Evolutionary conservation across 2,797 vertebrate species (phyloP).

Genomic region (Amblyraja radiata): DNA sequence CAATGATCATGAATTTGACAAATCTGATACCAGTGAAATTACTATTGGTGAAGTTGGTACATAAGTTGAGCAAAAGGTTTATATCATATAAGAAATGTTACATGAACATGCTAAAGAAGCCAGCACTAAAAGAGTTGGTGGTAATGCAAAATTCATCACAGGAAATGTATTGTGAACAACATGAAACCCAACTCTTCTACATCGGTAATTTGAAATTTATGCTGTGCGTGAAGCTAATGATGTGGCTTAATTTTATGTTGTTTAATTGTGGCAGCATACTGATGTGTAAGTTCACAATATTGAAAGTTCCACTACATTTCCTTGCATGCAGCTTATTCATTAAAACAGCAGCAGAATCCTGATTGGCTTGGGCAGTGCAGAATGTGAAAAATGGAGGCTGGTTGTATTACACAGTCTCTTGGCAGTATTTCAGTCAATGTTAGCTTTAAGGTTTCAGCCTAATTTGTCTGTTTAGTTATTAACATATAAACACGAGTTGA

Average conservation of each 20-base stretch:
- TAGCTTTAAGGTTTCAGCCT: background rate
- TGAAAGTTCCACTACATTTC: constrained; percentile 43
- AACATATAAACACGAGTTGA: background rate
- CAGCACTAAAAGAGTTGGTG: background rate
- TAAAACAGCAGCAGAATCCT: constrained; percentile 57
- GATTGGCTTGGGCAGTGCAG: constrained; percentile 59
- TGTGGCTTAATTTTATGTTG: constrained; percentile 51
- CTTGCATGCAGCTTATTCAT: constrained; percentile 71
- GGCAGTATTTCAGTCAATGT: background rate
- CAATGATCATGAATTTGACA: too few relatives aligned
- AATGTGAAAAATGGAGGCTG: constrained; percentile 44
- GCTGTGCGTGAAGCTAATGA: constrained; percentile 51
- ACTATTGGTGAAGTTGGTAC: background rate
- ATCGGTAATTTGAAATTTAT: constrained; percentile 51
- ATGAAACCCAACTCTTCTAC: constrained; percentile 41
- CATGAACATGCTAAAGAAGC: background rate
- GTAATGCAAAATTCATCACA: background rate
- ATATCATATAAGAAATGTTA: background rate
- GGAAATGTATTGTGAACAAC: background rate
- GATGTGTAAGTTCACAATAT: constrained; percentile 51
- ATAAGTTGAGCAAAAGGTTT: background rate
- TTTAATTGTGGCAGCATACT: constrained; percentile 47
- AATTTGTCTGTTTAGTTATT: background rate
- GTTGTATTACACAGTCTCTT: background rate
- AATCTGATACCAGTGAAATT: background rate